Evolutionary conservation across 1,140 invertebrate genomes (phyloP).

Genomic region (Ephestia elutella): DNA sequence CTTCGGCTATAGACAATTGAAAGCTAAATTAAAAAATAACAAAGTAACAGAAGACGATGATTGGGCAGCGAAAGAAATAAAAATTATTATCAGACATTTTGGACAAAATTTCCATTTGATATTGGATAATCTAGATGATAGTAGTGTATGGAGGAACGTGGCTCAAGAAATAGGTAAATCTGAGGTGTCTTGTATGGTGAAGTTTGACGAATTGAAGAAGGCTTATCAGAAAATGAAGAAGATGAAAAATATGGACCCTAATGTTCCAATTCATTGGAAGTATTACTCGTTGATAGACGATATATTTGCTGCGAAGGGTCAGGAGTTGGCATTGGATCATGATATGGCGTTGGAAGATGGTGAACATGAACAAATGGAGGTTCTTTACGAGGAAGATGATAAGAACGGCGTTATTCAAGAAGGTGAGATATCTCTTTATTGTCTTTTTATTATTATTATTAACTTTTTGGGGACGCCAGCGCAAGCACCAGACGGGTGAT

Average conservation of each 20-base stretch:
- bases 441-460: background rate
- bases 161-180: constrained; percentile 37
- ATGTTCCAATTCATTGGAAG: constrained; percentile 58
- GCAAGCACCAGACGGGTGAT: too few species aligned
- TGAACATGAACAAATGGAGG: constrained; percentile 13
- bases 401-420: constrained; percentile 41
- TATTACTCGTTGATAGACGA: constrained; percentile 58
- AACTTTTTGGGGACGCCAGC: too few species aligned
- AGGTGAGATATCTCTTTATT: constrained; percentile 23
- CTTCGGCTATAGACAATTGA: constrained; percentile 59
- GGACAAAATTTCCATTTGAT: constrained; percentile 36
- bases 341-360: background rate
- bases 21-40: constrained; percentile 48
- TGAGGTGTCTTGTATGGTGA: constrained; percentile 39
- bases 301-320: constrained; percentile 32
- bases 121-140: constrained; percentile 32
- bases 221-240: constrained; percentile 60
- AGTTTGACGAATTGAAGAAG: constrained; percentile 58
- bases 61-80: constrained; percentile 57
- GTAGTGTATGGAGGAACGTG: constrained; percentile 32
- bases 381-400: constrained; percentile 21
- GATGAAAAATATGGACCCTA: constrained; percentile 48
- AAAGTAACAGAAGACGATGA: constrained; percentile 49
- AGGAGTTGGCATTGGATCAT: constrained; percentile 3
- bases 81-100: constrained; percentile 47